Conservation (phyloP, 2,113 vertebrate species). For the Cyprinodon variegatus region DNA sequence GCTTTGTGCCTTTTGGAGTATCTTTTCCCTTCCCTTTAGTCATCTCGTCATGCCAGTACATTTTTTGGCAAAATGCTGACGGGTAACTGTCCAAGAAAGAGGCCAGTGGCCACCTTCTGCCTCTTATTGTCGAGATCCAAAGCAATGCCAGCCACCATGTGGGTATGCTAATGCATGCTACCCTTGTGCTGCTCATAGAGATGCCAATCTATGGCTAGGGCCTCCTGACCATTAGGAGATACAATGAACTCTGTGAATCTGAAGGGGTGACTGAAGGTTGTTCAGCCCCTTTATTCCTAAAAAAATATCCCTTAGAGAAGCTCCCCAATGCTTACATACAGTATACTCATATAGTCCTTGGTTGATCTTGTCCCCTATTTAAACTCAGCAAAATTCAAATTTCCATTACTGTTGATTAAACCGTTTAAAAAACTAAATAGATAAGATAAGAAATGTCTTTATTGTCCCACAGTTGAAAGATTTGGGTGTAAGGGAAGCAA, state of each 20-base stretch:
- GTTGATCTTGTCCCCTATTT: constrained; percentile 7
- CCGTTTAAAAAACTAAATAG: not conserved
- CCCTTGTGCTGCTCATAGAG: constrained; percentile 46
- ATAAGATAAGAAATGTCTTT: too few relatives aligned
- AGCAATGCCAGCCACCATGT: constrained; percentile 42
- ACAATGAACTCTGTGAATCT: constrained; percentile 50
- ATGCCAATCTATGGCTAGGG: constrained; percentile 43
- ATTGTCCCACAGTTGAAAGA: too few relatives aligned
- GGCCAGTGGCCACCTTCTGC: constrained; percentile 48
- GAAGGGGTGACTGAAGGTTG: constrained; percentile 48
- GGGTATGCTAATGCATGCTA: constrained; percentile 62
- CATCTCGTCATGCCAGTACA: constrained; percentile 33
- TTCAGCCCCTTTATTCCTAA: constrained; percentile 24
- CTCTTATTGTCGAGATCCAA: constrained; percentile 58
- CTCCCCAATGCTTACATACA: not conserved
- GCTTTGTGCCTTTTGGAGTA: constrained; percentile 10
- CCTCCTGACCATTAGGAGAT: constrained; percentile 27
- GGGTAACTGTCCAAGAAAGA: constrained; percentile 45
- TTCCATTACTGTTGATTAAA: not conserved
- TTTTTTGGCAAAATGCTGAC: constrained; percentile 56
- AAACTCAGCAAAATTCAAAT: not conserved
- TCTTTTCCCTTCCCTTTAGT: constrained; percentile 11
- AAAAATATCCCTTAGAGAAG: not conserved
- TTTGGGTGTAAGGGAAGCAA: too few relatives aligned
- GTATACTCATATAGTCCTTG: constrained; percentile 23